Conservation (phyloP, 2,888 invertebrate species). For the Trissonchulus latispiculum region DNA sequence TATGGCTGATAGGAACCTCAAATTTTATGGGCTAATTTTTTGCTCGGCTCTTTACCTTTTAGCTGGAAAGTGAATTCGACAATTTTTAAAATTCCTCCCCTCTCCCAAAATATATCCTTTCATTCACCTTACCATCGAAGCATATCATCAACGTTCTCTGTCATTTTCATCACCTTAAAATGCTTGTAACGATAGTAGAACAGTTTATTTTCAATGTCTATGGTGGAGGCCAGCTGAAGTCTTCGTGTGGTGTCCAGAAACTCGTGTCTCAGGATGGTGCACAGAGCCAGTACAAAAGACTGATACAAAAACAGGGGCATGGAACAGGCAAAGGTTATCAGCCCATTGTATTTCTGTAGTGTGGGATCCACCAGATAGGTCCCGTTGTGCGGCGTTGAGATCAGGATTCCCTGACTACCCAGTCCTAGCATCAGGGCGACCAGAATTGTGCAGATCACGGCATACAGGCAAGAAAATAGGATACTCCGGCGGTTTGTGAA, state of each 20-base stretch:
- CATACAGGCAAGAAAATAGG: background rate
- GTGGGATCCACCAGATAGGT: background rate
- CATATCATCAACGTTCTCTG: background rate
- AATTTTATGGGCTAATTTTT: too few relatives aligned
- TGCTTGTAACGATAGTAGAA: constrained; percentile 9
- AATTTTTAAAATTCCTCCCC: too few relatives aligned
- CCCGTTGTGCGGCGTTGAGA: background rate
- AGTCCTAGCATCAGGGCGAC: background rate
- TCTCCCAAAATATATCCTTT: too few relatives aligned
- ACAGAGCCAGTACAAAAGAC: background rate
- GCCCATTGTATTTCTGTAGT: background rate
- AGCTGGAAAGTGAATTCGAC: too few relatives aligned
- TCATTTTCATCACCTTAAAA: background rate
- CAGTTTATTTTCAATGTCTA: background rate
- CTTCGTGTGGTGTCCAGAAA: background rate
- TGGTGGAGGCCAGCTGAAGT: background rate
- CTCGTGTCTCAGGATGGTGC: background rate
- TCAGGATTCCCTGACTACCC: constrained; percentile 9
- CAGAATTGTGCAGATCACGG: background rate
- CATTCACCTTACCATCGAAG: background rate
- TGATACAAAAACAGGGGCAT: constrained; percentile 5
- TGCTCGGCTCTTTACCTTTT: too few relatives aligned
- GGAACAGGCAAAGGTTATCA: background rate
- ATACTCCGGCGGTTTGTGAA: background rate
- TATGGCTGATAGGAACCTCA: too few relatives aligned